Evolutionary conservation across 2,113 vertebrate species (phyloP).

Genomic region (Seriola aureovittata): DNA sequence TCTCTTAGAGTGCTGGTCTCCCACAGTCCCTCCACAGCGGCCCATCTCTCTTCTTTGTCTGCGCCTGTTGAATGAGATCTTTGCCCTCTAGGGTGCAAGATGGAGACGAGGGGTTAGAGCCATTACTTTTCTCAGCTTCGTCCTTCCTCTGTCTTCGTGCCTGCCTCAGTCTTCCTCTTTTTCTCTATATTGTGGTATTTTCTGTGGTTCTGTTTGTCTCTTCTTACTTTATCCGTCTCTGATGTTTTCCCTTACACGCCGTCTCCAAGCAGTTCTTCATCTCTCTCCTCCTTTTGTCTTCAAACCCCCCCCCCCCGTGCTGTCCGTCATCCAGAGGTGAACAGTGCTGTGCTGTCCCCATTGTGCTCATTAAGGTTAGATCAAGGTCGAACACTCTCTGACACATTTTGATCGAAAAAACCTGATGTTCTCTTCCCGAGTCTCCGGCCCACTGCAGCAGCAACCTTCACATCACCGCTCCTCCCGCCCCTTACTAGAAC

Average conservation of each 20-base stretch:
- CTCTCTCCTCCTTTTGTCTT: conserved; percentile 22
- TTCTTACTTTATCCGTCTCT: not conserved
- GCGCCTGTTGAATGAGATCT: conserved; percentile 53
- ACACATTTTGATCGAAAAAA: conserved; percentile 38
- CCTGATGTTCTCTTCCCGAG: conserved; percentile 2
- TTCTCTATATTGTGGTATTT: not conserved
- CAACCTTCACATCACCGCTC: conserved; percentile 41
- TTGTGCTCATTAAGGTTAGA: conserved; percentile 72
- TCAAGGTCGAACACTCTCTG: conserved; percentile 63
- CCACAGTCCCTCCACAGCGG: conserved; percentile 40
- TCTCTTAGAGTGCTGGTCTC: conserved; percentile 29
- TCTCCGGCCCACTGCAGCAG: conserved; percentile 21
- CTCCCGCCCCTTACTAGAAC: conserved; percentile 20
- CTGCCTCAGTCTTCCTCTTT: conserved; percentile 3
- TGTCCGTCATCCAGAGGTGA: conserved; percentile 16
- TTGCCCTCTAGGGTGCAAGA: conserved; percentile 47
- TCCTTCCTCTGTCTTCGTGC: not conserved
- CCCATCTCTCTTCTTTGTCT: conserved; percentile 49
- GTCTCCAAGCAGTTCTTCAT: not conserved
- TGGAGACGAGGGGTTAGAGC: conserved; percentile 29
- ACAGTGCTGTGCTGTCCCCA: conserved; percentile 6
- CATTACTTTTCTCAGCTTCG: conserved; percentile 35
- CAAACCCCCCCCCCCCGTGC: not conserved
- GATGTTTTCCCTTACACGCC: not conserved
- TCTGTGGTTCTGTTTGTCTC: not conserved